Evolutionary conservation across 1,140 invertebrate species (phyloP).

Genomic region (Zaprionus africanus): DNA sequence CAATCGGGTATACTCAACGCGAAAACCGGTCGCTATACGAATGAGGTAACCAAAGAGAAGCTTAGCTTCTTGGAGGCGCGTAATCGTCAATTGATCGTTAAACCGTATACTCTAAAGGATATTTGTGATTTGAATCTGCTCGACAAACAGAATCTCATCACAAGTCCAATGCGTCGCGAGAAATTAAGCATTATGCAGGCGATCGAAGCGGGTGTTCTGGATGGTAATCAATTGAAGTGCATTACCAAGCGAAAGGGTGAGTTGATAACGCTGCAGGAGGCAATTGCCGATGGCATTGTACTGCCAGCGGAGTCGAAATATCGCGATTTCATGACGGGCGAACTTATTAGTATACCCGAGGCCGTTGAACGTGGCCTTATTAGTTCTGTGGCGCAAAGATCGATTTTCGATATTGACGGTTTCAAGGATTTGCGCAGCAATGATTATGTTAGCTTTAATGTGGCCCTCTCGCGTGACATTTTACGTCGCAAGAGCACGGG

Average conservation of each 20-base stretch:
- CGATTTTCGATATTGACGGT: slow-evolving; percentile 96
- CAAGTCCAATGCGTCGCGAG: slow-evolving; percentile 90
- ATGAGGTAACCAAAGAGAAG: slow-evolving; percentile 90
- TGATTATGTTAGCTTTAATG: slow-evolving; percentile 94
- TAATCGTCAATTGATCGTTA: slow-evolving; percentile 91
- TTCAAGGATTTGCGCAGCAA: slow-evolving; percentile 93
- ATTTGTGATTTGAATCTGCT: slow-evolving; percentile 92
- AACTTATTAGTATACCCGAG: slow-evolving; percentile 90
- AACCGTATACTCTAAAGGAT: slow-evolving; percentile 96
- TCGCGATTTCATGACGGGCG: slow-evolving; percentile 89
- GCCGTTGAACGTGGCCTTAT: slow-evolving; percentile 95
- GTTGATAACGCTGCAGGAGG: slow-evolving; percentile 93
- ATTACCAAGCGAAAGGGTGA: slow-evolving; percentile 92
- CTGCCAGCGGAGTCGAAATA: slow-evolving; percentile 90
- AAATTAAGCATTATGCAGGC: slow-evolving; percentile 93
- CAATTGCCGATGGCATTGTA: slow-evolving; percentile 91
- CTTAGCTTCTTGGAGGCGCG: slow-evolving; percentile 92
- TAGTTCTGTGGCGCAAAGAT: slow-evolving; percentile 93
- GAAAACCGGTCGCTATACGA: slow-evolving; percentile 91
- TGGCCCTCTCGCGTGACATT: slow-evolving; percentile 91
- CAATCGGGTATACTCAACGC: slow-evolving; percentile 90
- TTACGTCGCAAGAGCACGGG: slow-evolving; percentile 90
- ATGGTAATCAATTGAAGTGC: slow-evolving; percentile 92
- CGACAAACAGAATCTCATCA: slow-evolving; percentile 89
- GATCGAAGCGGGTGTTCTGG: slow-evolving; percentile 93